Evolutionary conservation across 1,140 invertebrate species (phyloP).

Genomic region (Drosophila nigrodunni): DNA sequence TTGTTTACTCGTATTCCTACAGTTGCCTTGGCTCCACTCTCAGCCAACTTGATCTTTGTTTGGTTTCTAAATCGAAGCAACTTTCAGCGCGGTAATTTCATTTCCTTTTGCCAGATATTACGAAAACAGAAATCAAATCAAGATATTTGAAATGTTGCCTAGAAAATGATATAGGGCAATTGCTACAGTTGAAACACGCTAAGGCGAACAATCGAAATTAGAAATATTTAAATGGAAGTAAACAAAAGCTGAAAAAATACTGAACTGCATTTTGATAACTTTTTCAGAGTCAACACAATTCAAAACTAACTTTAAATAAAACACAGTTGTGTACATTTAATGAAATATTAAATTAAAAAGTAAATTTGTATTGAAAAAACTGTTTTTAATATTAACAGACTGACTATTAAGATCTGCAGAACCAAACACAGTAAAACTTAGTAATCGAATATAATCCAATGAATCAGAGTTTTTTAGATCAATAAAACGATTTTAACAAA

Average conservation of each 20-base stretch:
- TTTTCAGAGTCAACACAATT: too few relatives aligned
- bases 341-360: too few relatives aligned
- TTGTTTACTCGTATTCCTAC: constrained; percentile 26
- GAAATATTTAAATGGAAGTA: background rate
- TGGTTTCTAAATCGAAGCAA: constrained; percentile 30
- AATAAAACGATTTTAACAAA: too few relatives aligned
- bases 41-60: constrained; percentile 12
- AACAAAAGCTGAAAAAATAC: background rate
- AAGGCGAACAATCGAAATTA: background rate
- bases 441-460: too few relatives aligned
- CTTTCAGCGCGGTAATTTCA: constrained; percentile 21
- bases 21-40: constrained; percentile 14
- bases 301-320: too few relatives aligned
- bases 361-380: too few relatives aligned
- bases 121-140: constrained; percentile 11
- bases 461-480: too few relatives aligned
- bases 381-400: too few relatives aligned
- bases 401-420: too few relatives aligned
- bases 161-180: constrained; percentile 16
- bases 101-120: constrained; percentile 25
- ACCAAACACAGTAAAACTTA: too few relatives aligned
- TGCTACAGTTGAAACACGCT: background rate
- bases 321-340: too few relatives aligned
- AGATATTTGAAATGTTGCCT: constrained; percentile 1
- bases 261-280: too few relatives aligned